Evolutionary conservation across 2,797 vertebrate genomes (phyloP).

Genomic region (Hoplostethus mediterraneus): DNA sequence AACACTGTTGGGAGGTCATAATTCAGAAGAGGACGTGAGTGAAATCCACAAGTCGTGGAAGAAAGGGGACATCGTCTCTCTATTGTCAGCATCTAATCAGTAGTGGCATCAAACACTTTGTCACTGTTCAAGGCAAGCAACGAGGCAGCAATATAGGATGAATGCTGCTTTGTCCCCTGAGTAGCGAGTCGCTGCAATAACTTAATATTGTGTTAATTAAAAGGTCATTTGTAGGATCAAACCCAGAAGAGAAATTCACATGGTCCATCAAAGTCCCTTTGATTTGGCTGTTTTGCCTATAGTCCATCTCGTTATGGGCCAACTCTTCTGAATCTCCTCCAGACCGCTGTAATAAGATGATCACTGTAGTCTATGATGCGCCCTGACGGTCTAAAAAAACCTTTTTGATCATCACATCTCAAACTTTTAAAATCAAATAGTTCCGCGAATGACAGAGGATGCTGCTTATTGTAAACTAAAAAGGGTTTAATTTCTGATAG

Average conservation of each 20-base stretch:
- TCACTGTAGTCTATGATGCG: conserved; percentile 53
- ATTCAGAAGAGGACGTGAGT: conserved; percentile 82
- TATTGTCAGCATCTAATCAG: conserved; percentile 85
- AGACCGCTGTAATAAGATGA: conserved; percentile 65
- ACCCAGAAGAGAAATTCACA: conserved; percentile 81
- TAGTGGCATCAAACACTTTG: conserved; percentile 87
- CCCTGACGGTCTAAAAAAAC: conserved; percentile 39
- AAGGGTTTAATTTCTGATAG: not conserved
- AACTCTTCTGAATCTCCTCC: conserved; percentile 24
- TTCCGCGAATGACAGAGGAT: not conserved
- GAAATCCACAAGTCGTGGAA: conserved; percentile 83
- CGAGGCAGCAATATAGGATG: conserved; percentile 77
- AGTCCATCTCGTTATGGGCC: conserved; percentile 55
- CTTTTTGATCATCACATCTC: conserved; percentile 27
- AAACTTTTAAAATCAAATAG: conserved; percentile 52
- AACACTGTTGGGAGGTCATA: conserved; percentile 75
- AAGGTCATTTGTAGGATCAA: conserved; percentile 88
- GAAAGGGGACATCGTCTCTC: conserved; percentile 82
- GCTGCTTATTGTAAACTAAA: not conserved
- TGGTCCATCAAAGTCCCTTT: conserved; percentile 79
- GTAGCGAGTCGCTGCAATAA: conserved; percentile 82
- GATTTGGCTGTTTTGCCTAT: conserved; percentile 65
- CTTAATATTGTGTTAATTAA: conserved; percentile 89
- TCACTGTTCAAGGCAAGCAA: conserved; percentile 79
- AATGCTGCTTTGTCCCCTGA: conserved; percentile 84